Evolutionary conservation across 2,113 vertebrate genomes (phyloP).

Genomic region (Rhodinocichla rosea): DNA sequence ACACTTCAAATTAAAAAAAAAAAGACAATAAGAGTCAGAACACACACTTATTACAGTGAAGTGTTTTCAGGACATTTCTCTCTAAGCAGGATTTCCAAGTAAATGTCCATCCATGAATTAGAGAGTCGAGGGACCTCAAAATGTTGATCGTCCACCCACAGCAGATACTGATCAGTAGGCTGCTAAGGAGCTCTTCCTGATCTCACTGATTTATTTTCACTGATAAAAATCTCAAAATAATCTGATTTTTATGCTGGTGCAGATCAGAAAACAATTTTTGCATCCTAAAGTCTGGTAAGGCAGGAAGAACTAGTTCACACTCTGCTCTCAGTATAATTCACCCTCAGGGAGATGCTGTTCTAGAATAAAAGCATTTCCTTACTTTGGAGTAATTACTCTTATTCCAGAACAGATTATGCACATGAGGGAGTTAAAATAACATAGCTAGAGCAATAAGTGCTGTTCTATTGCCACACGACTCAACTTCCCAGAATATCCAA

Average conservation of each 20-base stretch:
- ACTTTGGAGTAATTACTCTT: constrained; percentile 44
- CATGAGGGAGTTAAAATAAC: constrained; percentile 34
- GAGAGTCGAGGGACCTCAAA: neutral
- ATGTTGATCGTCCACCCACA: neutral
- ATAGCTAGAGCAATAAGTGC: constrained; percentile 15
- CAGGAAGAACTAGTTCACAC: constrained; percentile 18
- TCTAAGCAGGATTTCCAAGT: neutral
- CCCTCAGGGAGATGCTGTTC: constrained; percentile 25
- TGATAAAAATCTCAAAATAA: neutral
- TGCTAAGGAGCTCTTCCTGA: neutral
- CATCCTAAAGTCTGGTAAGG: neutral
- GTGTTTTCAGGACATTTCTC: neutral
- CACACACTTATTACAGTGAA: neutral
- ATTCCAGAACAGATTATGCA: constrained; percentile 39
- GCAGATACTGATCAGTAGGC: neutral
- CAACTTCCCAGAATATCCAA: neutral
- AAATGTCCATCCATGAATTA: neutral
- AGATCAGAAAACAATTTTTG: constrained; percentile 16
- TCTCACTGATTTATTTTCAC: neutral
- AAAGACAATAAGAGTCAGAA: neutral
- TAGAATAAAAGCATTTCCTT: constrained; percentile 46
- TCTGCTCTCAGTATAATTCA: constrained; percentile 2
- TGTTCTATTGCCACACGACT: neutral
- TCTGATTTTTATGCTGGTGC: neutral
- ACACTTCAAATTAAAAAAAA: neutral